Percentiles rank a stretch among this genome's conserved stretches.
Conservation (phyloP, 2,888 invertebrate species). For the Brachynemurus nebulosus region DNA sequence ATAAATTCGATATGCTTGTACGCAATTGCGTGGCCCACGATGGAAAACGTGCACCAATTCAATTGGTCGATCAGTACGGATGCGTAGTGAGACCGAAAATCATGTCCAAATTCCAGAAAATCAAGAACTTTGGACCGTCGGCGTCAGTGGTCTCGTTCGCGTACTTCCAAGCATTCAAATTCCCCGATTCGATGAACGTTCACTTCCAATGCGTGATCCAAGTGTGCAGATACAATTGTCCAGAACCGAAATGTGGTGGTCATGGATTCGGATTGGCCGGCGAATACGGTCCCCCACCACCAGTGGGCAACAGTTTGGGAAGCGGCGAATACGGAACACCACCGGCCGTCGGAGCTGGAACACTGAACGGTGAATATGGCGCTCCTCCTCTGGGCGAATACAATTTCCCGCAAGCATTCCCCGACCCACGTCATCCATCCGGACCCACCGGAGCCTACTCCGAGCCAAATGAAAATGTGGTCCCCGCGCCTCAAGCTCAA, state of each 20-base stretch:
- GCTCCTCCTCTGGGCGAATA: constrained; percentile 53
- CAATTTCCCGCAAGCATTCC: constrained; percentile 66
- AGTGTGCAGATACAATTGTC: constrained; percentile 86
- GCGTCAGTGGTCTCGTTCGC: constrained; percentile 90
- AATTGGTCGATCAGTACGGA: constrained; percentile 84
- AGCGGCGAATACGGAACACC: constrained; percentile 52
- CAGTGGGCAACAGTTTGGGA: constrained; percentile 44
- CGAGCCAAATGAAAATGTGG: constrained; percentile 65
- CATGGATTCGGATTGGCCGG: constrained; percentile 41
- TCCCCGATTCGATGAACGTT: constrained; percentile 94
- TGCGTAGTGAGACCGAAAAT: constrained; percentile 89
- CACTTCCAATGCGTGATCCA: constrained; percentile 95
- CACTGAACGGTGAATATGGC: constrained; percentile 64
- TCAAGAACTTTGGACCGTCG: constrained; percentile 88
- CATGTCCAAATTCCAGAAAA: constrained; percentile 91
- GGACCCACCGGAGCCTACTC: constrained; percentile 73
- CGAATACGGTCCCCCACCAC: constrained; percentile 52
- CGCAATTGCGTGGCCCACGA: constrained; percentile 91
- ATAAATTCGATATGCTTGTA: constrained; percentile 91
- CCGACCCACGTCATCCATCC: constrained; percentile 77
- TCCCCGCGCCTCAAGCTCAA: constrained; percentile 71
- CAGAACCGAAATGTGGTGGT: constrained; percentile 75
- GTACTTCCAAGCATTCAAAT: constrained; percentile 94
- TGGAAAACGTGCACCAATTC: constrained; percentile 84
- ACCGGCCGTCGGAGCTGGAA: constrained; percentile 18